Base-by-base conservation (phyloP, 2,888 invertebrate species). In the Auanema sp. region DNA sequence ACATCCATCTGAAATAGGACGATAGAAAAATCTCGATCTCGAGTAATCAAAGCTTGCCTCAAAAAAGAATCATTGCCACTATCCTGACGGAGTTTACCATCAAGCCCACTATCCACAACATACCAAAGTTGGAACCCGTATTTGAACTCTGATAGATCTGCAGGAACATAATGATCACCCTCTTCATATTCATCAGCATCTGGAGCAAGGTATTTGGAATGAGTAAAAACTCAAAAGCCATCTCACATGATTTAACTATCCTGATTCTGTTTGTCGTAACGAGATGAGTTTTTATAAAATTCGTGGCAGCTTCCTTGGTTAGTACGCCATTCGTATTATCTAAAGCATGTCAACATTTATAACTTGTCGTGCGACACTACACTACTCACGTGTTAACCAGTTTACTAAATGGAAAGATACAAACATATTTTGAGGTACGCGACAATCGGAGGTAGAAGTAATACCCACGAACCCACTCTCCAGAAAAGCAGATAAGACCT, bases 71-170 rank as follows among this genome's bases (percentile, higher is more conserved):
- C 50, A 11, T 43, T 18, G 41, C 55, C 72, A 65, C 47, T 75
- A 57, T 52, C 53, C 33, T 33, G 44, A 43, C 59, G 54, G 12
- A 43, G 49, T 42, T 64, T 47, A 41, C 24, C 16, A 21, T 60
- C 60, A 10, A 58, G 54, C 3, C 41, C 58, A 25, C 42, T 16
- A 43, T 52, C 41, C 40, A 90, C 88, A 68, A 96, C 89, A 81
- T 90, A 91, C 83, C 93, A 97, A 79, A 97, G 88, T 84, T 92
- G 94, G 86, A 95, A 96, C 0, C 97, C 97, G 65, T 91, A 89
- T 53, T 92, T 88, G 79, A 93, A 91, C 1, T 89, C 89, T 0
- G 51, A 16, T 23, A 58, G 24, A 3, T 70, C 71, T 11, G 59
- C 47, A 4, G 59, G 60, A 10, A 54, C 25, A 12, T 12, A 16